Evolutionary conservation across 1,140 invertebrate genomes (phyloP), one percentile per base, ranked within the genome.

Genomic region (Zaprionus africanus): DNA sequence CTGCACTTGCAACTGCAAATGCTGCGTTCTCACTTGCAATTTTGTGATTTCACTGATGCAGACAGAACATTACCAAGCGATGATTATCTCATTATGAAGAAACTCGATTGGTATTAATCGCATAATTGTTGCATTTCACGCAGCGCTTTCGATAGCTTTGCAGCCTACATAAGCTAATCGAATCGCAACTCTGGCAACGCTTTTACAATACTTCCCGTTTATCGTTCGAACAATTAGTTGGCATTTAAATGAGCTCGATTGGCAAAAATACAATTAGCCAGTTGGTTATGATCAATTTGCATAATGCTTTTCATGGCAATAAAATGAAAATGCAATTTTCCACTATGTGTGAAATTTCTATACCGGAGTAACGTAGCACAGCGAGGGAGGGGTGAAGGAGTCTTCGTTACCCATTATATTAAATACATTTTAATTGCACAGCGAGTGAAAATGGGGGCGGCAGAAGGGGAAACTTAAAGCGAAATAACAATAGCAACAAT

Each of bases 281-380:
- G 31, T 70, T 70, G 43, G 31, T 51, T 63, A 75, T 67, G 66
- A 54, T 54, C 61, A 81, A 84, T 84, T 84, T 78, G 74, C 81
- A 85, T 81, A 67, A 84, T 70, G 72, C 19, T 61, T 70, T 67
- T 58, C 78, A 85, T 81, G 73, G 60, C 82, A 81, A 85, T 84
- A 58, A 81, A 67, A 63, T 83, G 78, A 84, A 76, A 81, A 68
- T 84, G 78, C 78, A 75, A 83, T 83, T 83, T 54, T 56, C 62
- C 65, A 84, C 80, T 71, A 82, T 78, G 80, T 82, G 76, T 65
- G 76, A 82, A 81, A 70, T 75, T 75, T 75, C 24, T 58, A 31
- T 49, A 31, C 59, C 22, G 6, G 15, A n/a, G 38, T 41, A 41
- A 41, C 12, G 15, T 41, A n/a, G 38, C n/a, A 34, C 31, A 34